Base-by-base conservation (phyloP, 1,140 invertebrate species). In the Adelges cooleyi region DNA sequence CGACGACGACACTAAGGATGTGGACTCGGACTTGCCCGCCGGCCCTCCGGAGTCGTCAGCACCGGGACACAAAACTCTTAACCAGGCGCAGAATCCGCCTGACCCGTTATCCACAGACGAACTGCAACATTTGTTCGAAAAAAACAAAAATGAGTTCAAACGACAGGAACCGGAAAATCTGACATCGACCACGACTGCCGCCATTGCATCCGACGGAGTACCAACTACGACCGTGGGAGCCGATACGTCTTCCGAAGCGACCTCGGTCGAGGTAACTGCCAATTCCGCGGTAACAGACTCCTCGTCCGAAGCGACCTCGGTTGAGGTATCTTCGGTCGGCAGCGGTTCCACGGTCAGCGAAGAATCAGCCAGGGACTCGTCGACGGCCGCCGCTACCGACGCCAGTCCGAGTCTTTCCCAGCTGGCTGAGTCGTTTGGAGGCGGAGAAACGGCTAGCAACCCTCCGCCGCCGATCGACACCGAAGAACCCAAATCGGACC, bases 381-480 rank as follows among this genome's bases (percentile, higher is more conserved):
- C 20, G 3, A 48, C 66, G 18, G 20, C 38, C 3, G 33, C 49
- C 13, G 33, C 27, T 42, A 51, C 13, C 15, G 69, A 9, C 42
- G 25, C 66, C 33, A 5, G 44, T 82, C 80, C 62, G 71, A 80
- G 29, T 83, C 80, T 65, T 71, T 73, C 78, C n/a, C 85, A 85
- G 69, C 73, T 90, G 48, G 86, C 85, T 69, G 84, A 83, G 68
- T 89, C 87, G 1, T 90, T 90, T 71, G 87, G 86, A 33, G 84
- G 82, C 13, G 75, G 75, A 0, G 74, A 74, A 11, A 73, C 74
- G 10, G 77, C 78, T 66, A 77, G 79, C 1, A 73, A 73, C 10
- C 71, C 75, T 25, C 79, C 78, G 23, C 78, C 79, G 0, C 80
- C 82, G 70, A 80, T 82, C 15, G 76, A 75, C 10, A 79, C 56